Base-by-base conservation (phyloP, 1,140 invertebrate genomes). In the Chelonus insularis region DNA sequence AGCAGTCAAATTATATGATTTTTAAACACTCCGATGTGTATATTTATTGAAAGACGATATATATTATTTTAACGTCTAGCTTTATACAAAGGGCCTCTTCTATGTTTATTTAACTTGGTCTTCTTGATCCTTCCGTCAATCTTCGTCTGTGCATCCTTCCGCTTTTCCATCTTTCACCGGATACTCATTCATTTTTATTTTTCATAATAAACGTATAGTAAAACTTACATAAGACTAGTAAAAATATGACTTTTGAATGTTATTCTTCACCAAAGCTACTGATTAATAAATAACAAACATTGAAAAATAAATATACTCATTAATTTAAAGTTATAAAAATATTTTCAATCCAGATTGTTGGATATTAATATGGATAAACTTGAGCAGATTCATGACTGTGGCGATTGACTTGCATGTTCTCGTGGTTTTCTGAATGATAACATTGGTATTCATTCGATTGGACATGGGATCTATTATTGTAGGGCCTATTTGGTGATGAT, bases 21-120 rank as follows among this genome's bases (percentile, higher is more conserved):
- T 29, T 29, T 29, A 29, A 29, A 29, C 25, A 29, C 25, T 29
- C 25, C 25, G 25, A 4, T 29, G 25, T 29, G 25, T 29, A 29
- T 29, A 29, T 29, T 43, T 43, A 16, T 43, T 63, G 66, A 64
- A 68, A 72, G 54, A 51, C 55, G 72, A 75, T 74, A 73, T 29
- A 29, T 76, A 76, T 76, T 76, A 72, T 74, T 76, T 69, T 25
- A 75, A 75, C 69, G 66, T 65, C 71, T 47, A 14, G 61, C 65
- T 75, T 72, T 68, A 74, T 59, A 74, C 66, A 72, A 73, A 73
- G 67, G 65, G 68, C 73, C 72, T 71, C 61, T 20, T 52, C 9
- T 16, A 32, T 70, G 67, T 75, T 75, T 76, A 73, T 74, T 73
- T 72, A 70, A 73, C 72, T 73, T 73, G 57, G 59, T 23, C 50